Evolutionary conservation across 2,888 invertebrate genomes (phyloP), one percentile per base, ranked within the genome.

Genomic region (Romanomermis culicivorax): DNA sequence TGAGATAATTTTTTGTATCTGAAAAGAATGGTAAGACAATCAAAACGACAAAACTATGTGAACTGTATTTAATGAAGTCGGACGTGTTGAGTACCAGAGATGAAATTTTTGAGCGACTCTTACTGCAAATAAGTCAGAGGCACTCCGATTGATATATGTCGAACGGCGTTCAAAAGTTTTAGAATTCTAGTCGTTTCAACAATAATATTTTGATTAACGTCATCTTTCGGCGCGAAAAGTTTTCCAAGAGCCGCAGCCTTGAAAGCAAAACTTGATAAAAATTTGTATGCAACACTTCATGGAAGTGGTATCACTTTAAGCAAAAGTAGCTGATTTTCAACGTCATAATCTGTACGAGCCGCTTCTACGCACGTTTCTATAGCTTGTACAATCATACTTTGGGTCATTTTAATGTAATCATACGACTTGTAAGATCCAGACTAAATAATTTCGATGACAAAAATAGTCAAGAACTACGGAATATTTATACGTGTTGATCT

Each of bases 171-270:
- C 27, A 93, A 71, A n/a, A 91, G 86, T 53, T 91, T 73, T 58
- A 93, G 71, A 69, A 81, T 79, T 57, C 86, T 76, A 64, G 88
- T 84, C 72, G 85, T 88, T 65, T 78, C 77, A 45, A 89, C 84
- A 67, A 88, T 91, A 58, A 60, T 83, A 58, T 48, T 30, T 20
- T 54, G 14, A 52, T 68, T 64, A 59, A 70, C 68, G 57, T 71
- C 80, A 59, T 70, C 68, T 57, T 71, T 80, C 29, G 79, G 76
- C 52, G 87, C 77, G 68, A 91, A 93, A 53, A 85, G 83, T 73
- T 89, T 91, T 4, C 93, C 93, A 74, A 89, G 91, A 67, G 88
- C 85, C 0, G 91, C 89, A 11, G 91, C 82, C 81, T 82, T 63
- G 26, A 68, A 65, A 20, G 11, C 47, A 36, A 36, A 36, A n/a